These are phyloP conservation scores for Varecia variegata DNA, from an alignment of 2,797 vertebrate species.

Conservation along the genomic window DNA sequence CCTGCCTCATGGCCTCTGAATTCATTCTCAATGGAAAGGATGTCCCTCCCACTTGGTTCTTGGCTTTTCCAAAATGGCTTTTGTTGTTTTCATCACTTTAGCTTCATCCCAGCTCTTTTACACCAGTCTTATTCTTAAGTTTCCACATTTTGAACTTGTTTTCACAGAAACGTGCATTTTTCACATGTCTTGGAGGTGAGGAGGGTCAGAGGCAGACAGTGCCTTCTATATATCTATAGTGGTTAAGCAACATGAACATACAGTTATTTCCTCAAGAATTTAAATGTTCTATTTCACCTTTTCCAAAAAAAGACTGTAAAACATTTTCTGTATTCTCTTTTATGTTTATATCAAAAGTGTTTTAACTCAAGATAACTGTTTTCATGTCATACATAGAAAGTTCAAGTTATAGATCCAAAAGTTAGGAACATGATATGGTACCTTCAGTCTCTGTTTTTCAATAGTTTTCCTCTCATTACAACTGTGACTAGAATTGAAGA, in stretches of 20 bases:
- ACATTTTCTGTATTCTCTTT: neutral
- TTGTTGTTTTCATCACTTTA: neutral
- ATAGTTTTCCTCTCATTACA: neutral
- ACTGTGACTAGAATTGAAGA: neutral
- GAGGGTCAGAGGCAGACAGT: neutral
- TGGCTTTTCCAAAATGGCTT: neutral
- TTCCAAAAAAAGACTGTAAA: neutral
- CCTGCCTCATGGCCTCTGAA: neutral
- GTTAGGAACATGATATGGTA: neutral
- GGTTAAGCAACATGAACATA: neutral
- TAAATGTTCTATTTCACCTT: neutral
- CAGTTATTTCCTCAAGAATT: neutral
- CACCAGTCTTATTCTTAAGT: neutral
- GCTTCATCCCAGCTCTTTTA: neutral
- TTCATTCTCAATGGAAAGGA: neutral
- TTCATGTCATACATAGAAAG: neutral
- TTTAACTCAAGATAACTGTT: neutral
- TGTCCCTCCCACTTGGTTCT: neutral
- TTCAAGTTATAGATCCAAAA: neutral
- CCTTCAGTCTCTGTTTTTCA: neutral
- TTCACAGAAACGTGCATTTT: neutral
- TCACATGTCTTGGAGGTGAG: neutral
- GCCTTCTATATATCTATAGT: neutral
- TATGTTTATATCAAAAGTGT: neutral
- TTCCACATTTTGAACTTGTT: neutral